Evolutionary conservation across 2,888 invertebrate genomes (phyloP), one percentile per base, ranked within the genome.

Genomic region (Sminthurides aquaticus): DNA sequence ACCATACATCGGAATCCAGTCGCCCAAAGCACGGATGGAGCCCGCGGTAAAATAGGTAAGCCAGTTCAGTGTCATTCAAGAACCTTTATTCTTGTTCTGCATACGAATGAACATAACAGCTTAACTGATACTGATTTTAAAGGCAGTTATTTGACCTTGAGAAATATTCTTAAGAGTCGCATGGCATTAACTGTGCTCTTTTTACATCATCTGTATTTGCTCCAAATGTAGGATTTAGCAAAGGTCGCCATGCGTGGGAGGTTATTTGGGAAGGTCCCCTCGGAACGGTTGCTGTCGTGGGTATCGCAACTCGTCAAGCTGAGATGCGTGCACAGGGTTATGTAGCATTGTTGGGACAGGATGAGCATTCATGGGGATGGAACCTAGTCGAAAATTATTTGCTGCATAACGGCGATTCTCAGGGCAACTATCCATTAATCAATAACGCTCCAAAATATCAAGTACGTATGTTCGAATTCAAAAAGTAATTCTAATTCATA

Each of bases 331-430:
- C 91, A 49, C 81, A 97, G 69, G 60, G 60, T 49, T 99, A 99
- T 82, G 90, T 96, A 60, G 91, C 96, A 8, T 82, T 99, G 66
- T 81, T 98, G 69, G 98, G 98, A 29, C 90, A 91, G 3, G 95
- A 98, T 81, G 92, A 94, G 78, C 90, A 97, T 79, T 96, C 95
- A 77, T 99, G 98, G 98, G 98, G 98, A 18, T 99, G 98, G 98
- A 98, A 98, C 84, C 84, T 99, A 75, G 97, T 98, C 60, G 97
- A 98, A 81, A 98, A 97, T 82, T 88, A 91, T 81, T 85, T 98
- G 74, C 82, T 97, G 75, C 97, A 99, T 79, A 95, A 96, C 83
- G 97, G 97, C 62, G 91, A 94, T 80, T 89, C 89, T 71, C 91
- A 92, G 80, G 95, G 94, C 71, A 91, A 89, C 78, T 97, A 93